Percentiles rank a stretch among this genome's conserved stretches.
Conservation (phyloP, 2,888 invertebrate genomes). For the Idaea biselata region DNA sequence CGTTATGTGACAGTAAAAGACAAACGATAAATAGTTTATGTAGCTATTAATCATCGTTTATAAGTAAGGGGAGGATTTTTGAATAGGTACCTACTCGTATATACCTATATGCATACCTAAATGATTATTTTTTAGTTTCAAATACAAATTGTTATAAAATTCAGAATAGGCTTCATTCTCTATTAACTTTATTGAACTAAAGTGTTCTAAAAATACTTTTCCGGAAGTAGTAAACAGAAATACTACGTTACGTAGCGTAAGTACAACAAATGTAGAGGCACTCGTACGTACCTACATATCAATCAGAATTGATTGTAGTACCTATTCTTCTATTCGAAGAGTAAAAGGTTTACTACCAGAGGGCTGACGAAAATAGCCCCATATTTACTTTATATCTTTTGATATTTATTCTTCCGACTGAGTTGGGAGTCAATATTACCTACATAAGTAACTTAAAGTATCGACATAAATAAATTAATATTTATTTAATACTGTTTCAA, state of each 20-base stretch:
- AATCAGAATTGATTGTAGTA: not conserved
- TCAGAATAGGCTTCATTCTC: not conserved
- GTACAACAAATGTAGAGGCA: conserved; percentile 1
- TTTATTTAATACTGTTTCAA: conserved; percentile 18
- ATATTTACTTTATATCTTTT: not conserved
- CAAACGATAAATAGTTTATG: too few species aligned
- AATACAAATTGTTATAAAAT: too few species aligned
- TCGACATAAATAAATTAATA: conserved; percentile 12
- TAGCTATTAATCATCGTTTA: too few species aligned
- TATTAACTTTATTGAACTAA: not conserved
- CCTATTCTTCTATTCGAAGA: conserved; percentile 12
- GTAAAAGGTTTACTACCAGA: conserved; percentile 13
- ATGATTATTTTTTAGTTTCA: too few species aligned
- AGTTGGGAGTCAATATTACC: not conserved
- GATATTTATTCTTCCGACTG: not conserved
- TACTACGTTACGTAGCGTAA: not conserved
- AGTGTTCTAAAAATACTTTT: not conserved
- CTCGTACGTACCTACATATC: not conserved
- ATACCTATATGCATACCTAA: too few species aligned
- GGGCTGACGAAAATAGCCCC: not conserved
- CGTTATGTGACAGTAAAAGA: too few species aligned
- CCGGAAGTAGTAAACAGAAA: not conserved
- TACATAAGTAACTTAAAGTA: not conserved
- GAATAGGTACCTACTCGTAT: too few species aligned
- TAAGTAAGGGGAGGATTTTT: too few species aligned